Percentiles rank a stretch among this genome's conserved stretches.
Conservation (phyloP, 2,888 invertebrate genomes). For the Notodonta ziczac region DNA sequence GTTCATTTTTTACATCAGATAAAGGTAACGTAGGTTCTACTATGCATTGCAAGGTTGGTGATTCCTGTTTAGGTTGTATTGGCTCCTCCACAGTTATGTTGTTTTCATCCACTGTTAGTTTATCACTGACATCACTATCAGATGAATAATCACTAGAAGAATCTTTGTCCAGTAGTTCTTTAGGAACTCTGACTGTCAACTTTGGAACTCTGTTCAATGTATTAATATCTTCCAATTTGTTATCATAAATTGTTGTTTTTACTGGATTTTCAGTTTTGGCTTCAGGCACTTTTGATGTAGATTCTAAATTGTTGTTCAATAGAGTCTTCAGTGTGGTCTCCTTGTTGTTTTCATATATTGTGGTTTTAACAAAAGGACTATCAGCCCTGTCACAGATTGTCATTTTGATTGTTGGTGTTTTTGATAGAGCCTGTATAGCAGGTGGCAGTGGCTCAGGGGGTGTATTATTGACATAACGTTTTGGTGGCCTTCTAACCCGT, state of each 20-base stretch:
- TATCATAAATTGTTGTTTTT: conserved; percentile 79
- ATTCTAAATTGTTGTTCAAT: conserved; percentile 72
- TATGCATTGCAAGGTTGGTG: conserved; percentile 20
- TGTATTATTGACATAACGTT: conserved; percentile 70
- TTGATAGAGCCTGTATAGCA: conserved; percentile 37
- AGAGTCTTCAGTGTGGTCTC: conserved; percentile 69
- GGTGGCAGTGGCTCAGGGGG: conserved; percentile 36
- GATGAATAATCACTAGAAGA: conserved; percentile 82
- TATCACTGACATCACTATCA: conserved; percentile 86
- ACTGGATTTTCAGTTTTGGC: conserved; percentile 68
- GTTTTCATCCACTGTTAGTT: conserved; percentile 84
- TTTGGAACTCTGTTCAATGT: conserved; percentile 87
- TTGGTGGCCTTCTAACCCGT: conserved; percentile 71
- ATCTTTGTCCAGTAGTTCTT: conserved; percentile 83
- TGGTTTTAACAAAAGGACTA: conserved; percentile 78
- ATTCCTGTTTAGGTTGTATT: conserved; percentile 17
- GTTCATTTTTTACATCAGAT: conserved; percentile 41
- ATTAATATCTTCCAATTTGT: conserved; percentile 72
- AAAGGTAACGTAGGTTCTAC: conserved; percentile 29
- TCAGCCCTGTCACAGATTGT: conserved; percentile 81
- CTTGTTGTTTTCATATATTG: conserved; percentile 72
- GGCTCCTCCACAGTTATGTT: conserved; percentile 43
- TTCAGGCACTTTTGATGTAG: conserved; percentile 52
- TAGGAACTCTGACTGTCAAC: conserved; percentile 87
- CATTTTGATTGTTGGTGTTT: conserved; percentile 76